Base-by-base conservation (phyloP, 2,797 vertebrate species). In the Spondyliosoma cantharus region DNA sequence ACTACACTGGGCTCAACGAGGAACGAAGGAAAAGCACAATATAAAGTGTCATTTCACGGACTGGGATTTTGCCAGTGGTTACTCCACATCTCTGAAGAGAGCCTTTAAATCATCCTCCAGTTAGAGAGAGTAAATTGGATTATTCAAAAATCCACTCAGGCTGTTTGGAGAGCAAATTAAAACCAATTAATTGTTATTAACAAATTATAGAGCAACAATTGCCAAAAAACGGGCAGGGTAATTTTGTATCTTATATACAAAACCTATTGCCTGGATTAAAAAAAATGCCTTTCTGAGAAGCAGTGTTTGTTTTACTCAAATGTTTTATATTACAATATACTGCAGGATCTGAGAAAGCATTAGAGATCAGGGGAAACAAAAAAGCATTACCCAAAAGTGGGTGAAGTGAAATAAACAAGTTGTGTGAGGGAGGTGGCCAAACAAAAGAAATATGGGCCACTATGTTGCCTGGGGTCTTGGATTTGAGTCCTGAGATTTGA, bases 381-480 rank as follows among this genome's bases (percentile, higher is more conserved):
- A 60, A 4, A 71, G 22, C 49, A 19, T 56, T 62, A 43, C 3
- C 13, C 43, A 74, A 27, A 71, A 48, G n/a, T 50, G 24, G 61
- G 56, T 71, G 48, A 81, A 63, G 65, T 29, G n/a, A 83, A 80
- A 71, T 27, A 78, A 80, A 5, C 19, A 57, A 58, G 60, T 81
- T 8, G 68, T 71, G 17, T 62, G 63, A 62, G 24, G 43, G 29
- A 78, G 70, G 4, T 68, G 69, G 65, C 75, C 64, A 60, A 61
- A 76, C 67, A 72, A 74, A 54, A 52, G 27, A 82, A 80, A 88
- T 86, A 56, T 87, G 58, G 82, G 89, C 87, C 86, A 84, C n/a
- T 52, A 32, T 67, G 68, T 60, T 66, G 85, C 84, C 78, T 70
- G 42, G 25, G 82, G 89, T 76, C 68, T 60, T 87, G 80, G 53